Evolutionary conservation across 2,888 invertebrate genomes (phyloP), one percentile per base, ranked within the genome.

Genomic region (Parnassius orleans): DNA sequence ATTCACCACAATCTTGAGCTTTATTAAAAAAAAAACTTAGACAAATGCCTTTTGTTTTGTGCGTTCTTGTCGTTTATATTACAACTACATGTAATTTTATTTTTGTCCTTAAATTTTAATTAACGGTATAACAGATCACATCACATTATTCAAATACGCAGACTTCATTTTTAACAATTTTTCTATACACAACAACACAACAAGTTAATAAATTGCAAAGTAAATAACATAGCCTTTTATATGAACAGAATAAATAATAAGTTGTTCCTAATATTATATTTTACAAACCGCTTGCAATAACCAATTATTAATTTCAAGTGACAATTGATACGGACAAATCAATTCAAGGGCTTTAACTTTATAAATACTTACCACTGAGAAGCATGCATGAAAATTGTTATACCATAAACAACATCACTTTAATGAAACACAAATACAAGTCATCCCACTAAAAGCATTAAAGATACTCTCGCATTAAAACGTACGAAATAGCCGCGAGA

Each of bases 341-440:
- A 19, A 19, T 19, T 19, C 7, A 44, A 11, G 2, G 3, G 11
- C 11, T 7, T 47, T 7, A 5, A 14, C 14, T 48, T 9, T 14
- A 14, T 48, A 24, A 50, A 50, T 14, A 60, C 60, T 60, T 33
- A 60, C 60, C 60, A 24, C 3, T 24, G 9, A 52, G 41, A 12
- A n/a, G 24, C 33, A 15, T 33, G 1, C 46, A 43, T 46, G 11
- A 46, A 46, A 15, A 53, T 19, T 33, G 11, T n/a, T 24, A 58
- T 15, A 51, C 43, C 14, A 33, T n/a, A 24, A 44, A 58, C 12
- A 51, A 44, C 43, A 58, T 58, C 53, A 60, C 54, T 9, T 10
- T 0, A 46, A 24, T 59, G 24, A 58, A 44, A 60, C 53, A 64
- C 70, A 71, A 66, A 54, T 70, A 71, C 69, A 66, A 61, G 68